Evolutionary conservation across 2,888 invertebrate genomes (phyloP).

Genomic region (Trisateles emortualis): DNA sequence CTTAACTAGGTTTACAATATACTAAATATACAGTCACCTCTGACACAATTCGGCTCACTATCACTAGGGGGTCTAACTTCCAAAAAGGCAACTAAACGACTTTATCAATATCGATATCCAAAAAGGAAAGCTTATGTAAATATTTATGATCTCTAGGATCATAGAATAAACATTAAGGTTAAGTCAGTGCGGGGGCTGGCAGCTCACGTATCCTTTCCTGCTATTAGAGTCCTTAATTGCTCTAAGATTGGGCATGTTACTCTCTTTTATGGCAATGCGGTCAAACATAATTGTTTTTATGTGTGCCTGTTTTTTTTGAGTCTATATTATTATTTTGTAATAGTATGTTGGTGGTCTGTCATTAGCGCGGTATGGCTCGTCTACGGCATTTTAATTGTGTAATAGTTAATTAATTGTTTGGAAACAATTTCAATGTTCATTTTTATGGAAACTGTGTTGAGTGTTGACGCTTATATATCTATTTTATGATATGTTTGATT

Average conservation of each 20-base stretch:
- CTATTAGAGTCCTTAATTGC: constrained; percentile 84
- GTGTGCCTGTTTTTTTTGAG: constrained; percentile 81
- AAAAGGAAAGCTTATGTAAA: constrained; percentile 44
- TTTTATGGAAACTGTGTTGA: constrained; percentile 48
- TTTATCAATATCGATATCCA: constrained; percentile 25
- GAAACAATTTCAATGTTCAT: constrained; percentile 42
- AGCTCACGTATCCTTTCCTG: constrained; percentile 77
- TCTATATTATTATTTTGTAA: constrained; percentile 71
- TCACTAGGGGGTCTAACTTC: constrained; percentile 6
- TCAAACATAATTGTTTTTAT: constrained; percentile 85
- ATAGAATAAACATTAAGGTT: constrained; percentile 57
- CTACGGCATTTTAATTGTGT: constrained; percentile 71
- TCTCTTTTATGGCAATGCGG: constrained; percentile 84
- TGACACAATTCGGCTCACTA: neutral
- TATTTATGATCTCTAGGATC: constrained; percentile 48
- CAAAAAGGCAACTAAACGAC: constrained; percentile 26
- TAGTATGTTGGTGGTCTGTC: constrained; percentile 76
- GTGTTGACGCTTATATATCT: constrained; percentile 44
- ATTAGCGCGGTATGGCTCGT: constrained; percentile 67
- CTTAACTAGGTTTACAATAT: too few relatives aligned
- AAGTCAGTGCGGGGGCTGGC: constrained; percentile 44
- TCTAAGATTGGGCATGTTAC: constrained; percentile 80
- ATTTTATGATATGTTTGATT: constrained; percentile 34
- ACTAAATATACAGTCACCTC: neutral
- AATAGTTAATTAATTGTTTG: constrained; percentile 60